Percentiles rank a stretch among this genome's conserved stretches.
These are phyloP conservation scores for Cerceris rybyensis DNA, from an alignment of 2,888 invertebrate species.

Conservation along the genomic window DNA sequence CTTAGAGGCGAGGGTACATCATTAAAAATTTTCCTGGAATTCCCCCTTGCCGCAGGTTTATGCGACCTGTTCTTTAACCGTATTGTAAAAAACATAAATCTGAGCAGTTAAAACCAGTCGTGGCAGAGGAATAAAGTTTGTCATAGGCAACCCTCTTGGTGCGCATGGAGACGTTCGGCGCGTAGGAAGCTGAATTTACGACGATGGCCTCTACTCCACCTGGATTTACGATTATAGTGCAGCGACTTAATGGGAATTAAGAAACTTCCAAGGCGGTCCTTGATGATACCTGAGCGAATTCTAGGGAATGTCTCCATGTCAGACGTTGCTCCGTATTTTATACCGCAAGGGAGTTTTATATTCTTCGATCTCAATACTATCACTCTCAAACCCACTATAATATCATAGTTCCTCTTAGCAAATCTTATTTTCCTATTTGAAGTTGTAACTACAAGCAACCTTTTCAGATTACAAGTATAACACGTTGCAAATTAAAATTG, in stretches of 20 bases:
- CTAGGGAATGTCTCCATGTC: constrained; percentile 15
- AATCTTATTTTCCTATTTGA: no score
- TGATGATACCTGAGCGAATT: constrained; percentile 9
- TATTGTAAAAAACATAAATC: constrained; percentile 57
- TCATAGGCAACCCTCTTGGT: constrained; percentile 47
- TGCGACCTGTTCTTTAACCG: constrained; percentile 30
- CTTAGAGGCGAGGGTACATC: background rate
- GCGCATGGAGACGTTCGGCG: constrained; percentile 20
- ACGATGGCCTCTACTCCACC: constrained; percentile 28
- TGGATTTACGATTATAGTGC: constrained; percentile 69
- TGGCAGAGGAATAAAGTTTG: constrained; percentile 66
- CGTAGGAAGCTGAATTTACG: constrained; percentile 69
- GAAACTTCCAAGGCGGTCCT: constrained; percentile 36
- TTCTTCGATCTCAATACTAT: background rate
- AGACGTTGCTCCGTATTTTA: constrained; percentile 16
- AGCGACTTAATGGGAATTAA: constrained; percentile 62
- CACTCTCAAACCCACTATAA: background rate
- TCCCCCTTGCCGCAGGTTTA: constrained; percentile 23
- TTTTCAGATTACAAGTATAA: no score
- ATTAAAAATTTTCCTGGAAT: constrained; percentile 9
- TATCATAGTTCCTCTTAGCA: no score
- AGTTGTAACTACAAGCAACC: no score
- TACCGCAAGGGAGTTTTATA: background rate
- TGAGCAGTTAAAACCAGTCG: constrained; percentile 32
- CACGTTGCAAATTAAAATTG: no score